Evolutionary conservation across 2,113 vertebrate genomes (phyloP).

Genomic region (Pseudopodoces humilis): DNA sequence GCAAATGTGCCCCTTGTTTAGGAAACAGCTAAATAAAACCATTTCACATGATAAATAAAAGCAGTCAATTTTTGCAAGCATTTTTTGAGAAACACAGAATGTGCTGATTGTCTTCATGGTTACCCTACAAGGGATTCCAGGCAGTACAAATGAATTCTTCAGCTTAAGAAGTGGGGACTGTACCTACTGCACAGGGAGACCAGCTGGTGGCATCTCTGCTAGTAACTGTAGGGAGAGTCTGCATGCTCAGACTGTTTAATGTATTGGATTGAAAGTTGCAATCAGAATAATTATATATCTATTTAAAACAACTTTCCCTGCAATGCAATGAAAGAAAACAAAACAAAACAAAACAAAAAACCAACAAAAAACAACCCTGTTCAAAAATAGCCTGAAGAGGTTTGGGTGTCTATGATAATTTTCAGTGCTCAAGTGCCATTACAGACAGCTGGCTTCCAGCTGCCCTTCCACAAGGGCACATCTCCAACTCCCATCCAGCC

Average conservation of each 20-base stretch:
- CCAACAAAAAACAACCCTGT: background rate
- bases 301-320: background rate
- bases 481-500: background rate
- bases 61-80: background rate
- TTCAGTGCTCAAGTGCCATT: background rate
- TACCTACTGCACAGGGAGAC: background rate
- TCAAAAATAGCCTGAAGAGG: conserved; percentile 2
- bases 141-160: background rate
- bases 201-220: background rate
- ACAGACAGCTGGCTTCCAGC: background rate
- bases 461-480: background rate
- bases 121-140: background rate
- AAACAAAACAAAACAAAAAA: background rate
- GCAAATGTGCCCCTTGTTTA: background rate
- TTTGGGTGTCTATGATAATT: background rate
- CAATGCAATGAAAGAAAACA: background rate
- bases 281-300: background rate
- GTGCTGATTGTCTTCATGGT: background rate
- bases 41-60: background rate
- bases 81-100: background rate
- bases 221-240: background rate
- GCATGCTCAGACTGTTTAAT: background rate
- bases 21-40: background rate
- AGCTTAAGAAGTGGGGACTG: background rate
- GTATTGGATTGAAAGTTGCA: background rate